Base-by-base conservation (phyloP, 1,140 invertebrate species). In the Polypedilum pembai region DNA sequence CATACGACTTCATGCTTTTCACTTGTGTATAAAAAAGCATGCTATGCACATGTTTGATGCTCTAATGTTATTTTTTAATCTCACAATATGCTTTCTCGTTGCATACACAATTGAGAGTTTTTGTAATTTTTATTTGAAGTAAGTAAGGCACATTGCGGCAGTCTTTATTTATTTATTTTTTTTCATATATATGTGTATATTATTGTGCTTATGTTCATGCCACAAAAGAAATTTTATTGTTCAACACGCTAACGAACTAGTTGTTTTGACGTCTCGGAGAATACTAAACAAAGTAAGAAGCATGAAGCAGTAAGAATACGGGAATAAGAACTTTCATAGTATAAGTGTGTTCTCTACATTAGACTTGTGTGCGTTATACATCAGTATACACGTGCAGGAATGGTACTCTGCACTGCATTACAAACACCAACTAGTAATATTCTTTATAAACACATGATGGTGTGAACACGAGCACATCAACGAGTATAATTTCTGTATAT, bases 211-310 rank as follows among this genome's bases (percentile, higher is more conserved):
- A 33, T 56, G 45, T 15, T 56, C 45, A 56, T 15, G 12, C 45
- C 45, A 56, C 12, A 56, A n/a, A 12, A 56, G 15, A 56, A 4
- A 56, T 56, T 56, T 15, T 56, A 56, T n/a, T 4, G 45, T 12
- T 8, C 45, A 56, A 12, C 45, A 56, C 45, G 45, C 4, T 56
- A 56, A 10, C 15, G 12, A 56, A 12, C 45, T 56, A 4, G 8
- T n/a, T 56, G 15, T 56, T n/a, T 56, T 56, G 45, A 56, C 45
- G 45, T 56, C 45, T 56, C 12, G n/a, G n/a, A 56, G 45, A 56
- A 56, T 56, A 56, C 45, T 56, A 56, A 56, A 45, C 8, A 45
- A n/a, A 12, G 45, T 4, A 56, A 12, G 12, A 4, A 15, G 12
- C 15, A 56, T n/a, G 45, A n/a, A n/a, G 15, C 1, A 3, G 3